phyloP scores from a whole-genome alignment of 2,113 vertebrate genomes.

The Pipa parva region DNA sequence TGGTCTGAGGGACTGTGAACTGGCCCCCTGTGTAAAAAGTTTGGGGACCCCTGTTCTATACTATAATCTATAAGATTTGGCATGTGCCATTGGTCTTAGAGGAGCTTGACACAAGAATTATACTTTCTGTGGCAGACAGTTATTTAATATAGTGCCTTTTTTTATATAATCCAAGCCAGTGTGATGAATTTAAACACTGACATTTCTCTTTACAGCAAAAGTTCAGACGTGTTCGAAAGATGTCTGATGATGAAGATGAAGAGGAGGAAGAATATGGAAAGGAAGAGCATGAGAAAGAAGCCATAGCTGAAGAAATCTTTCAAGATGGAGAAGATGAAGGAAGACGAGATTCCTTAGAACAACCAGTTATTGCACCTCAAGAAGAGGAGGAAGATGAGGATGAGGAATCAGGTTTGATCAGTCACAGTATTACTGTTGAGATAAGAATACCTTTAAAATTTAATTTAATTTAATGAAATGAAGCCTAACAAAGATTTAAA shows the following conservation, averaged over 20 bases:
- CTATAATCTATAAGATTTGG: no score
- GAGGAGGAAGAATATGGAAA: conserved; percentile 79
- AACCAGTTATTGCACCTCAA: conserved; percentile 63
- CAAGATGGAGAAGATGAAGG: conserved; percentile 90
- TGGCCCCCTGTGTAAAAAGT: no score
- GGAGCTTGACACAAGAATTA: no score
- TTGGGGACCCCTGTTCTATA: no score
- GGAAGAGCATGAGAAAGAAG: conserved; percentile 86
- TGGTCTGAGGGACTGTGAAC: no score
- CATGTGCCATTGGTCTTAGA: no score
- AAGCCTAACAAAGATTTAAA: no score
- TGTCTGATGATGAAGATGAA: conserved; percentile 93
- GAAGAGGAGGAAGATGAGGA: conserved; percentile 91
- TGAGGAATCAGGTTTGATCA: conserved; percentile 89
- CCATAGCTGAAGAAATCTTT: conserved; percentile 94
- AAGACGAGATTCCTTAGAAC: conserved; percentile 74
- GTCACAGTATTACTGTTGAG: no score
- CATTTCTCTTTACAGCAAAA: conserved; percentile 73
- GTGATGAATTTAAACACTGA: background rate
- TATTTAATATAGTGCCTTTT: background rate
- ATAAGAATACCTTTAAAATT: no score
- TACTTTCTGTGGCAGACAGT: no score
- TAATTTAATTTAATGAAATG: no score
- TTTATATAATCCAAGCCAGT: background rate
- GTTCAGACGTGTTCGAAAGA: conserved; percentile 87